Evolutionary conservation across 2,888 invertebrate genomes (phyloP), one percentile per base, ranked within the genome.

Genomic region (Isotomurus palustris): DNA sequence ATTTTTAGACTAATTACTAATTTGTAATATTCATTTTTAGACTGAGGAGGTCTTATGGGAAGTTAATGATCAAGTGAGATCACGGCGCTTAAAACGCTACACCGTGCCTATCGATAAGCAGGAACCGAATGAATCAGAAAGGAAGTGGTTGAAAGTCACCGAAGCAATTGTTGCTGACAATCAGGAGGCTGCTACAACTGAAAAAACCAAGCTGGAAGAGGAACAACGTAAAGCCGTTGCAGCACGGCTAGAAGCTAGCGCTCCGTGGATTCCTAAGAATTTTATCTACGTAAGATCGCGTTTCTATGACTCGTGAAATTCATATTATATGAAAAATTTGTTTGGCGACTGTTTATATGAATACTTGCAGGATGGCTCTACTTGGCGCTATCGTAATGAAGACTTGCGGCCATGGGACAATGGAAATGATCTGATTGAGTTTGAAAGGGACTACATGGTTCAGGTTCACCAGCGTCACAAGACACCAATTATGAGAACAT

Each of bases 151-250:
- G 38, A 84, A 85, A 67, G 94, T 95, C 1, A 89, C 91, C 0
- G 84, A 84, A 52, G 94, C 94, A 1, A 91, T 95, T 66, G 75
- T 77, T 22, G 80, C 82, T 12, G 88, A 90, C 58, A 92, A 95
- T 77, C 89, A 91, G 79, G 82, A 85, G 27, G 85, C 85, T 1
- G 95, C 95, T 0, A 95, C 95, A 0, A 88, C 90, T 58, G 88
- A 93, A 73, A 95, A 95, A 78, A 92, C 91, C 0, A 78, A 84
- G 40, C 79, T 95, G 47, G 95, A 95, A 72, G 92, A 94, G 74
- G 85, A 84, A 1, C 94, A 94, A 75, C 78, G 94, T 5, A 79
- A 80, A 17, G 79, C 84, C 0, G 87, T 88, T 0, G 84, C 84
- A 71, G 84, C 85, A 60, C 79, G 89, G 3, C 82, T 83, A 69